Conservation (phyloP, 23 tunicate genomes). For the Trididemnum clinides region DNA sequence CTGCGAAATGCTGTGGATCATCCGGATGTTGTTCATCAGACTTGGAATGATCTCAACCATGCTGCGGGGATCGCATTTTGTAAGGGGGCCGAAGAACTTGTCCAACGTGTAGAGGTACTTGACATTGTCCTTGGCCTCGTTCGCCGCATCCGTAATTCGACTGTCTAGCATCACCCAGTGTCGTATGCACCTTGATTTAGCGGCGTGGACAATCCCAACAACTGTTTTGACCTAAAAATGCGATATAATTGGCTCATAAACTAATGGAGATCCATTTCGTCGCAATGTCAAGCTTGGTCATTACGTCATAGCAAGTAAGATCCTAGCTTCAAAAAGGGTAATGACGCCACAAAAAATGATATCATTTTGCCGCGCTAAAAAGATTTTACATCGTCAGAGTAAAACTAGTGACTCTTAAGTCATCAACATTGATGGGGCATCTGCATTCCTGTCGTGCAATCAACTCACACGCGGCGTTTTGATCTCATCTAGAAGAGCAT, state of each 20-base stretch:
- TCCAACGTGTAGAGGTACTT: slow-evolving; percentile 83
- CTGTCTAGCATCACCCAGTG: slow-evolving; percentile 88
- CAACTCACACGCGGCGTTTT: slow-evolving; percentile 61
- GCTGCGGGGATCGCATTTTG: slow-evolving; percentile 71
- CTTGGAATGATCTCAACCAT: slow-evolving; percentile 88
- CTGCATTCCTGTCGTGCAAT: neutral
- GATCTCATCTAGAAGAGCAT: slow-evolving; percentile 75
- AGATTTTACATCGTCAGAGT: no score
- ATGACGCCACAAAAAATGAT: no score
- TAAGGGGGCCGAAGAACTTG: slow-evolving; percentile 87
- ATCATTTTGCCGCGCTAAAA: neutral
- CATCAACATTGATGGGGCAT: neutral
- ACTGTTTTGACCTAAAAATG: slow-evolving; percentile 58
- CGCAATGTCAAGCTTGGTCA: neutral
- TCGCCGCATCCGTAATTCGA: slow-evolving; percentile 83
- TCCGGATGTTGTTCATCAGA: slow-evolving; percentile 83
- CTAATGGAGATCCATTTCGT: neutral
- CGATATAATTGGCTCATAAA: neutral
- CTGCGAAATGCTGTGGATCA: slow-evolving; percentile 85
- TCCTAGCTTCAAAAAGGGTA: no score
- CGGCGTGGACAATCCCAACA: slow-evolving; percentile 69
- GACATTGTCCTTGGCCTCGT: slow-evolving; percentile 88
- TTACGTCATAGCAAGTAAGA: neutral
- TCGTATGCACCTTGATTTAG: slow-evolving; percentile 64
- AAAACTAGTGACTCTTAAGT: no score